These are phyloP conservation scores for Clarias fuscus DNA, from an alignment of 2,797 vertebrate species.

Conservation along the genomic window DNA sequence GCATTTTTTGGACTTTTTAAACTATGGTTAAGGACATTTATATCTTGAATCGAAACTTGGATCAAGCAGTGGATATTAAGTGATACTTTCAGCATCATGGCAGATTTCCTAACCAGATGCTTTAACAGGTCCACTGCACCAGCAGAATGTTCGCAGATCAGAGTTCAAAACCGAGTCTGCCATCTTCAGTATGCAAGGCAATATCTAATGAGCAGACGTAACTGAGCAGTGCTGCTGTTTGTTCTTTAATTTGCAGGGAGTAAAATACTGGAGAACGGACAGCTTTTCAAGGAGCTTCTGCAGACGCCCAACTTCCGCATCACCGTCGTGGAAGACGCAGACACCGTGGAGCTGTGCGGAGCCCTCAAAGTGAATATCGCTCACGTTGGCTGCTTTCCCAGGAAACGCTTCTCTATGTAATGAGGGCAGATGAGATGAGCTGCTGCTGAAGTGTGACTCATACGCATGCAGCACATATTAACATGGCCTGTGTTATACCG, in stretches of 20 bases:
- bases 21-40: background rate
- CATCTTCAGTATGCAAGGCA: background rate
- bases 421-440: constrained; percentile 3
- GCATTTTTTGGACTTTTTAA: background rate
- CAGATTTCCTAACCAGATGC: background rate
- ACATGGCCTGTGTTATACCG: background rate
- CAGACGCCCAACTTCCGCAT: constrained; percentile 91
- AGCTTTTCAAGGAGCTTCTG: constrained; percentile 90
- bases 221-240: background rate
- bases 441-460: constrained; percentile 10
- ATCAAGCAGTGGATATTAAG: background rate
- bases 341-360: constrained; percentile 91
- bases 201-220: background rate
- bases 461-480: background rate
- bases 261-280: constrained; percentile 82
- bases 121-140: background rate
- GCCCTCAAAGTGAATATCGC: constrained; percentile 83
- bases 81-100: background rate
- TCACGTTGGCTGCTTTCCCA: constrained; percentile 31
- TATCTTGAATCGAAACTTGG: background rate
- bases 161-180: background rate
- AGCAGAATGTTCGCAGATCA: background rate
- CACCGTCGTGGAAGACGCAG: constrained; percentile 87
- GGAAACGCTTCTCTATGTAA: constrained; percentile 10
- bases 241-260: constrained; percentile 72